Evolutionary conservation across 1,140 invertebrate species (phyloP), one percentile per base, ranked within the genome.

Genomic region (Thaumetopoea pityocampa): DNA sequence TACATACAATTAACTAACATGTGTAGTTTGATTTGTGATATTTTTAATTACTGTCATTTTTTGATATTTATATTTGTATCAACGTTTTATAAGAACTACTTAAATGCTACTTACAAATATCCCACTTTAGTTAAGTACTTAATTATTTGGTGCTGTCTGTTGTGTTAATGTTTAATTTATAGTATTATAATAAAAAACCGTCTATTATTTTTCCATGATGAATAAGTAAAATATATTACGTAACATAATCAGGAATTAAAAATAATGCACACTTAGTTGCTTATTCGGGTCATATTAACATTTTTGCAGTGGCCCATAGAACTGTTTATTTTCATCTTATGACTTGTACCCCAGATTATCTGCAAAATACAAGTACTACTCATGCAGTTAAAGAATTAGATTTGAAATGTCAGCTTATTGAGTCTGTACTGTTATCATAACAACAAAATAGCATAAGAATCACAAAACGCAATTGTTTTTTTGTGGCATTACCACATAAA

Each of bases 1-100:
- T 76, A 74, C 33, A 73, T 66, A 70, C 27, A 34, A 41, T 41
- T 30, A 17, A 29, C 23, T 51, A 19, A 38, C 26, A 27, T 18
- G 11, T 26, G 15, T 18, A 20, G 11, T 49, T 35, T 16, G 27
- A 22, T 49, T 27, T 37, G 50, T 57, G 43, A 52, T 55, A 38
- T 41, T 36, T 56, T 51, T 45, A 35, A 50, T 55, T 55, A 32
- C 42, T 35, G 17, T 30, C 29, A 27, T 23, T 34, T 40, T 44
- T n/a, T n/a, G n/a, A n/a, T n/a, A n/a, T n/a, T 27, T 11, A 17
- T 27, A 20, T 40, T 18, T 38, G 11, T 15, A 23, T 20, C 20
- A 35, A n/a, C 16, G 22, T 23, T 35, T 8, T 35, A 23, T 11
- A 35, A 30, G n/a, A 32, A 16, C 27, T 41, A 32, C 28, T 30